Evolutionary conservation across 2,888 invertebrate species (phyloP).

Genomic region (Eubasilissa splendida): DNA sequence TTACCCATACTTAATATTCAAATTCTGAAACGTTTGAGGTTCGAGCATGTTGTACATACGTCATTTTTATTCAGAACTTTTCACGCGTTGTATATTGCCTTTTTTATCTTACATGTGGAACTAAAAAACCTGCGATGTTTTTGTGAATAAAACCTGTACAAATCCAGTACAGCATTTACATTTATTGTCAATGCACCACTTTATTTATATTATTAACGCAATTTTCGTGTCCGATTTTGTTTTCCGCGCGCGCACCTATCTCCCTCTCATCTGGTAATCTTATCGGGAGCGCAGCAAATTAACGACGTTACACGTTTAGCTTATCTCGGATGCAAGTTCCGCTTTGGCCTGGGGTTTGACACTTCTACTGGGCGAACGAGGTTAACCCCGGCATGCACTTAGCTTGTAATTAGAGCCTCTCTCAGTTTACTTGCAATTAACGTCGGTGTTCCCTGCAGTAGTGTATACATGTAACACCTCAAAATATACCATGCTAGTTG

Average conservation of each 20-base stretch:
- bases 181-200: background rate
- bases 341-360: conserved; percentile 24
- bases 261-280: conserved; percentile 9
- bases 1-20: conserved; percentile 9
- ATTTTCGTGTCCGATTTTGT: conserved; percentile 2
- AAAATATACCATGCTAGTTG: background rate
- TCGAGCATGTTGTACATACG: background rate
- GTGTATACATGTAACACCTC: background rate
- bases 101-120: background rate
- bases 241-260: background rate
- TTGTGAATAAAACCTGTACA: background rate
- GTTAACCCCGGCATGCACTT: conserved; percentile 42
- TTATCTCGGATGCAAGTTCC: conserved; percentile 36
- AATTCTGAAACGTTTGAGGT: background rate
- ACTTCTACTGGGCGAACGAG: conserved; percentile 16
- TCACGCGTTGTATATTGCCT: background rate
- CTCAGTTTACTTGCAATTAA: conserved; percentile 40
- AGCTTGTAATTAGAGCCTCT: conserved; percentile 43
- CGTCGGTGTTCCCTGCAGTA: conserved; percentile 34
- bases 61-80: too few species aligned
- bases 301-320: conserved; percentile 30
- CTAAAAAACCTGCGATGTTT: background rate
- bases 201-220: background rate
- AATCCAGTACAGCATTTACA: background rate
- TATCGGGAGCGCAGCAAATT: conserved; percentile 36